Conservation (phyloP, 2,113 vertebrate species). For the Nanger granti region DNA sequence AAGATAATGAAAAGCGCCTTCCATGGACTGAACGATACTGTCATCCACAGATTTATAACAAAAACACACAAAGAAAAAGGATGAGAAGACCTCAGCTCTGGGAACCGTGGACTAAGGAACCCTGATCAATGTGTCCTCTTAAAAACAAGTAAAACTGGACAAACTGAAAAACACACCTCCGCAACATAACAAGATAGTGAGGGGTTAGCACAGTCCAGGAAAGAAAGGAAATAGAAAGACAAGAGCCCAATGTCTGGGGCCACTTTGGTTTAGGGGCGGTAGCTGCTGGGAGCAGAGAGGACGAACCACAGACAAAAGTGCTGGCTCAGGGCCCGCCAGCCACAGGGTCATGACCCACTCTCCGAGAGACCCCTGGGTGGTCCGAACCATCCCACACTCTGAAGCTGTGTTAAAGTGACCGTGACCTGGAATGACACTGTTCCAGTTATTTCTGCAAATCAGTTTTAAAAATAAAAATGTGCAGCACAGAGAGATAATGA, state of each 20-base stretch:
- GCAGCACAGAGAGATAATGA: neutral
- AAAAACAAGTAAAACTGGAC: neutral
- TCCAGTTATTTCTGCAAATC: neutral
- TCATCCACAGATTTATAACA: neutral
- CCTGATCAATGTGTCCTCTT: neutral
- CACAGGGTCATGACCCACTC: fast-evolving
- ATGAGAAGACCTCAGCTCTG: neutral
- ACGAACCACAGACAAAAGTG: neutral
- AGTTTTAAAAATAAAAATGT: neutral
- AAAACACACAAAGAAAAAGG: neutral
- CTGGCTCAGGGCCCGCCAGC: neutral
- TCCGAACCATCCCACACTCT: neutral
- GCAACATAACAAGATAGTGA: neutral
- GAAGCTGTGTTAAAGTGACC: too few species aligned
- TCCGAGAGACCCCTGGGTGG: neutral
- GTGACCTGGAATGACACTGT: fast-evolving
- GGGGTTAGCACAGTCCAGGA: neutral
- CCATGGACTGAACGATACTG: neutral
- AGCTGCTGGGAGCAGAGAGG: neutral
- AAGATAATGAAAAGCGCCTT: neutral
- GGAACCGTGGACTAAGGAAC: neutral
- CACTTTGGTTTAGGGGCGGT: too few species aligned
- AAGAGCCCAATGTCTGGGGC: fast-evolving
- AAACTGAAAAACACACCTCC: neutral
- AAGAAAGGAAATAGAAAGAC: too few species aligned